Base-by-base conservation (phyloP, 2,888 invertebrate species). In the Melieria crassipennis region DNA sequence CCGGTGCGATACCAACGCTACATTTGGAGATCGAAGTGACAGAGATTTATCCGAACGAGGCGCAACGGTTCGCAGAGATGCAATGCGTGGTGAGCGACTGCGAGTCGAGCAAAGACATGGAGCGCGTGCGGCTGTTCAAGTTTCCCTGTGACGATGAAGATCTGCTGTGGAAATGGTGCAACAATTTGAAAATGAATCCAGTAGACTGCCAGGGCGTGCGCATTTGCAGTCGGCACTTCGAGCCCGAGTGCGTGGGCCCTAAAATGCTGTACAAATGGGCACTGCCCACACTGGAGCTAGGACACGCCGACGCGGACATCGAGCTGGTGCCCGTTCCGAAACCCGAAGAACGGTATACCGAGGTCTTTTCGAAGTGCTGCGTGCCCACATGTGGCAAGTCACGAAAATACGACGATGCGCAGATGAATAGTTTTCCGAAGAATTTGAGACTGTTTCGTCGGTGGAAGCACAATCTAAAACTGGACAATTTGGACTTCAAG, bases 391-490 rank as follows among this genome's bases (percentile, higher is more conserved):
- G 83, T 48, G 83, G 83, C 45, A 84, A 84, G 68, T 79, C 85
- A 10, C 83, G 85, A 3, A 83, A 80, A 73, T 83, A 78, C 52
- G 83, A 84, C 68, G 83, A 84, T 42, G 84, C 79, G 1, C 85
- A 84, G 70, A 80, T 84, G 82, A 84, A 84, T 64, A 84, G 85
- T 70, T 84, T 84, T 46, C 83, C 83, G 48, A 84, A 84, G 69
- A 79, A 82, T 62, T 66, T 76, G 0, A 65, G 71, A 6, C 68
- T 79, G 5, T 84, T 84, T 60, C 73, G 79, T 47, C 79, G 79
- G 30, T 84, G 83, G 83, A 79, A 79, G 6, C 84, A 84, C 67
- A 84, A 84, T 71, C 76, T 84, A 0, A 82, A 81, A 0, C 69
- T 84, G 42, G 81, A 83, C 0, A 78, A 81, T 61, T 74, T 84